phyloP scores from a whole-genome alignment of 2,888 invertebrate genomes.

The Spialia ferax region DNA sequence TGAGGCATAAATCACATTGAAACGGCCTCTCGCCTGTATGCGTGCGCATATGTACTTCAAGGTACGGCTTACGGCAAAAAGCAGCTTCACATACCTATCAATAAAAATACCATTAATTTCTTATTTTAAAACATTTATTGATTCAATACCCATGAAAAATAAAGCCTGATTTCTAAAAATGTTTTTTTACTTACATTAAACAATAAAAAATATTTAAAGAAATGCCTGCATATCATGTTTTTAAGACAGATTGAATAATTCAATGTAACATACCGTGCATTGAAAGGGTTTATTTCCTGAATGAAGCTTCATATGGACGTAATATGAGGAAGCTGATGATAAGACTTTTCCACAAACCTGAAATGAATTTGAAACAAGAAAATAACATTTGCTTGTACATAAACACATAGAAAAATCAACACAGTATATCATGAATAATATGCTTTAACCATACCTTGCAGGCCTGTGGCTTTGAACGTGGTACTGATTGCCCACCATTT shows the following conservation, averaged over 20 bases:
- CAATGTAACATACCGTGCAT: conserved; percentile 85
- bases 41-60: conserved; percentile 93
- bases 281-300: conserved; percentile 93
- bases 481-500: conserved; percentile 74
- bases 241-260: background rate
- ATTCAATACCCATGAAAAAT: no score
- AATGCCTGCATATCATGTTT: background rate
- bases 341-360: conserved; percentile 91
- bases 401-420: background rate
- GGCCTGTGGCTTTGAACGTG: conserved; percentile 90
- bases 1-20: conserved; percentile 91
- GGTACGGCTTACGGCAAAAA: conserved; percentile 93
- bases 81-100: conserved; percentile 90
- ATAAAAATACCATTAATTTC: background rate
- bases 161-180: no score
- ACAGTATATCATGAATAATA: background rate
- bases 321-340: conserved; percentile 92
- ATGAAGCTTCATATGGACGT: conserved; percentile 94
- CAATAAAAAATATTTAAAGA: background rate
- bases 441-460: conserved; percentile 85
- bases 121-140: background rate
- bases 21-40: conserved; percentile 93
- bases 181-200: background rate
- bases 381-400: background rate
- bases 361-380: conserved; percentile 46